These are phyloP conservation scores for Drosophila neonasuta DNA, from an alignment of 2,888 invertebrate genomes.

Conservation along the genomic window DNA sequence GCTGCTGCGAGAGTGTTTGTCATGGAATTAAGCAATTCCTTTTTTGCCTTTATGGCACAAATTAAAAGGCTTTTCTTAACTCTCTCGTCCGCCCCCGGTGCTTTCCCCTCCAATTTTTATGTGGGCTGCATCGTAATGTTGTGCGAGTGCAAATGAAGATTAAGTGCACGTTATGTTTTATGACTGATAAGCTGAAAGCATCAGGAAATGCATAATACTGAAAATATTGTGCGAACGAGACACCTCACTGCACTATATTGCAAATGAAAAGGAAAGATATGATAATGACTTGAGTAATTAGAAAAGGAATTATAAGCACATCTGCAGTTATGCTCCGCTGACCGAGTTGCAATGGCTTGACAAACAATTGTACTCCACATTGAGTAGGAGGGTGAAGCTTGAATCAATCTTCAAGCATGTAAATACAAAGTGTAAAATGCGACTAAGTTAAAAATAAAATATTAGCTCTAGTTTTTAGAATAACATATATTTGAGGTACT, in stretches of 20 bases:
- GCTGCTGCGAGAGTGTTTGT: slow-evolving; percentile 52
- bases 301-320: background rate
- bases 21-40: slow-evolving; percentile 73
- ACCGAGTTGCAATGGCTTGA: background rate
- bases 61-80: slow-evolving; percentile 64
- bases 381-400: no score
- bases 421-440: no score
- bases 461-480: background rate
- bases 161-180: slow-evolving; percentile 57
- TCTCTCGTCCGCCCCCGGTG: background rate
- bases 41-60: slow-evolving; percentile 65
- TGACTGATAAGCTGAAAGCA: slow-evolving; percentile 45
- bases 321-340: background rate
- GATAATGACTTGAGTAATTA: slow-evolving; percentile 21
- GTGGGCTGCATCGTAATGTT: slow-evolving; percentile 17
- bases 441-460: no score
- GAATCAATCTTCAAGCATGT: no score
- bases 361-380: background rate
- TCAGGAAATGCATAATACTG: slow-evolving; percentile 25
- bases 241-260: slow-evolving; percentile 19
- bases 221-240: slow-evolving; percentile 1
- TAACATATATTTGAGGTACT: background rate
- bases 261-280: slow-evolving; percentile 9
- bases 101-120: background rate
- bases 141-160: slow-evolving; percentile 51